Conservation (phyloP, 2,797 vertebrate genomes). For the Anas bernieri region DNA sequence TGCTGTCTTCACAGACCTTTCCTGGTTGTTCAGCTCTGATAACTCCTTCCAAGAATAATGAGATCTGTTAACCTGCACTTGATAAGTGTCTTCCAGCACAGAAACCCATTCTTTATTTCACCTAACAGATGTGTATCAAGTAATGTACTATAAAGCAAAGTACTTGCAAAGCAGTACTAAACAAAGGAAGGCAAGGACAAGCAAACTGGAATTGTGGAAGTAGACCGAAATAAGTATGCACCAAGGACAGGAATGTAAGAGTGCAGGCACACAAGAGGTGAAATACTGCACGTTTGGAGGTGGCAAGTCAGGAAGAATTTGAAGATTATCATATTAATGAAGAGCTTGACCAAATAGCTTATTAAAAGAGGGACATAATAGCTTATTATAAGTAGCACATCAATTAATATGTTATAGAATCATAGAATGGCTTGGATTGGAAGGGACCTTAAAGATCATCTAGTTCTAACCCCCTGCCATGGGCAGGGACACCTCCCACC, state of each 20-base stretch:
- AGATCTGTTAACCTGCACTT: background rate
- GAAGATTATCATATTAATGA: background rate
- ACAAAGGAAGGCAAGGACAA: background rate
- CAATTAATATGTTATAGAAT: background rate
- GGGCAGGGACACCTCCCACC: too few species aligned
- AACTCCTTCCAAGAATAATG: background rate
- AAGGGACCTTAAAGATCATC: too few species aligned
- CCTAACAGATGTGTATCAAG: background rate
- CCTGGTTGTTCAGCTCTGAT: background rate
- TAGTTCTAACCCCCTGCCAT: too few species aligned
- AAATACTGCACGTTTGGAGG: background rate
- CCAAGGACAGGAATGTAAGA: background rate
- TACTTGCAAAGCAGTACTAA: background rate
- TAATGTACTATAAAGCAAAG: background rate
- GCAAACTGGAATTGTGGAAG: background rate
- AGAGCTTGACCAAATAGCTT: background rate
- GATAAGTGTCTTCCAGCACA: background rate
- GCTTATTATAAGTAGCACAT: too few species aligned
- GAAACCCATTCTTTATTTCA: background rate
- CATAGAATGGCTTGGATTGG: too few species aligned
- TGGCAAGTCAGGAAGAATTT: background rate
- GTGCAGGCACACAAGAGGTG: background rate
- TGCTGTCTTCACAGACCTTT: background rate
- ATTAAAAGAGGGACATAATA: background rate
- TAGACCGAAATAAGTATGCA: background rate